Evolutionary conservation across 2,113 vertebrate species (phyloP), one percentile per base, ranked within the genome.

Genomic region (Australoheros scitulus): DNA sequence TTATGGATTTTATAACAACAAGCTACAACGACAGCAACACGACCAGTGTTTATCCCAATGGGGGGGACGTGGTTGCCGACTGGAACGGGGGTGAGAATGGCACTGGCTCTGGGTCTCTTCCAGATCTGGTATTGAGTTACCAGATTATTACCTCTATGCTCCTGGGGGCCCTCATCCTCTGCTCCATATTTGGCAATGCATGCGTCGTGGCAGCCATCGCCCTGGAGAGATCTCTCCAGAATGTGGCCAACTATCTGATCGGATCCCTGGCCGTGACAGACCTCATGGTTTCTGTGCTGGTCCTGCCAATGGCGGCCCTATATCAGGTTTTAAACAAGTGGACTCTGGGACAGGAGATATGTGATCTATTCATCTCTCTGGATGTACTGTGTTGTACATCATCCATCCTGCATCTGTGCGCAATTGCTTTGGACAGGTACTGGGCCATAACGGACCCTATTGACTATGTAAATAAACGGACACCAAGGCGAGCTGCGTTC

Each of bases 401-500:
- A 34, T 99, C 98, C 88, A 99, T 99, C 89, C 96, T 99, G 84
- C 98, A 99, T 95, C 94, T 99, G 93, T 99, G 98, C 91, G 98
- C 98, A 92, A 99, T 99, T 79, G 98, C 98, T 10, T 88, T 99
- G 94, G 98, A 99, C 96, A 96, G 98, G 88, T 99, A 97, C 94
- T 99, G 98, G 98, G 98, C 98, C 87, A 99, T 99, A 90, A 99
- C 98, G 0, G 97, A 99, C 89, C 98, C 98, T 29, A 98, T 99
- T 61, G 97, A 98, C 96, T 99, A 99, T 80, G 97, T 99, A 79
- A 99, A 98, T 92, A 99, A 99, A 95, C 94, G 98, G 92, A 99
- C 98, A 13, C 98, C 98, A 17, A 96, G 96, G 83, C 93, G 98
- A 81, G 98, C 98, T 2, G 98, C 97, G 13, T 87, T 96, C 83